phyloP scores from a whole-genome alignment of 2,888 invertebrate species.

The Caenorhabditis virilis region DNA sequence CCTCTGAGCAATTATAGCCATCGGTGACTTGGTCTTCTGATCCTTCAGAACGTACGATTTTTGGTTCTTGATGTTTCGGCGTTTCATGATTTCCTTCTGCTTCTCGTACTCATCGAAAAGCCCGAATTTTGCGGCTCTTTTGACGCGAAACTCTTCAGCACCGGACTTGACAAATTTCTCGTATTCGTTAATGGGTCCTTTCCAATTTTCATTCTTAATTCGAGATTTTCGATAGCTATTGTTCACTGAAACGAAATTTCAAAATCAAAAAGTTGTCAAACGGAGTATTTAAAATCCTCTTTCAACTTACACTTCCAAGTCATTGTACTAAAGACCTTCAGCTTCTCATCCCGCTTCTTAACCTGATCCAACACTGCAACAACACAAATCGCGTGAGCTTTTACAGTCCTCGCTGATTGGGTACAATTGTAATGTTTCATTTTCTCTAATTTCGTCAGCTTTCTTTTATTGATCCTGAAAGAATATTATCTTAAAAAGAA shows the following conservation, averaged over 20 bases:
- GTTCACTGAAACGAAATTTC: too few species aligned
- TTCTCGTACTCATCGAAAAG: slow-evolving; percentile 27
- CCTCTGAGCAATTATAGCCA: slow-evolving; percentile 46
- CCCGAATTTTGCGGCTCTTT: too few species aligned
- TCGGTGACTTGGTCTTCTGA: slow-evolving; percentile 30
- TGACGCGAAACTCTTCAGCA: slow-evolving; percentile 26
- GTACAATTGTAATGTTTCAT: slow-evolving; percentile 36
- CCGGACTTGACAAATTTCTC: slow-evolving; percentile 21
- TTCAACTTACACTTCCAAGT: too few species aligned
- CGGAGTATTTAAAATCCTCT: too few species aligned
- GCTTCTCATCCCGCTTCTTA: slow-evolving; percentile 20
- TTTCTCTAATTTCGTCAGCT: slow-evolving; percentile 26
- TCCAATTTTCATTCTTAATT: neutral
- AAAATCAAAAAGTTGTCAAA: too few species aligned
- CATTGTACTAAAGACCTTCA: slow-evolving; percentile 18
- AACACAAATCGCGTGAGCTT: slow-evolving; percentile 49
- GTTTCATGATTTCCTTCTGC: slow-evolving; percentile 10
- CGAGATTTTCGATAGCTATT: too few species aligned
- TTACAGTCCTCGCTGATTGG: slow-evolving; percentile 36
- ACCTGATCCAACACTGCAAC: slow-evolving; percentile 32
- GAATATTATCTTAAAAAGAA: too few species aligned
- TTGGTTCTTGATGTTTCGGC: too few species aligned
- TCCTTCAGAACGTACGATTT: too few species aligned
- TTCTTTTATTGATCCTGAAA: slow-evolving; percentile 26
- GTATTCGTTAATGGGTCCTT: slow-evolving; percentile 5